Base-by-base conservation (phyloP, 2,888 invertebrate genomes). In the Andricus quercusramuli region DNA sequence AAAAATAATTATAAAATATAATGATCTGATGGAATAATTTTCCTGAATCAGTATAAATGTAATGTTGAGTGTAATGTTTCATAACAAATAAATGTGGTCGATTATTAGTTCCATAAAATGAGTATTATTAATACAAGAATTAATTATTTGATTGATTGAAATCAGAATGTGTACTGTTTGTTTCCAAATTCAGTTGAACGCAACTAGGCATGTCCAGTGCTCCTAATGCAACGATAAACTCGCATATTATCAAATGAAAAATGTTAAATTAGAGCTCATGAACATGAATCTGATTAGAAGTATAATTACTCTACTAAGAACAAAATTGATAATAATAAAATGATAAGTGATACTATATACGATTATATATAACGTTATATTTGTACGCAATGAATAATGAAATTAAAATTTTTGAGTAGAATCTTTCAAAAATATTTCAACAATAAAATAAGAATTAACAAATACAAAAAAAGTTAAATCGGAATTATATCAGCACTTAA, bases 191-290 rank as follows among this genome's bases (percentile, higher is more conserved):
- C 29, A 51, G 47, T 29, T 70, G 9, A 51, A 44, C 29, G 25
- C 29, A 70, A 70, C 68, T 29, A 70, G 51, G 70, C 70, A 20
- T 70, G 29, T 51, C 51, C 1, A 29, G 47, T 51, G 20, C 47
- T 70, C 29, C 20, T 47, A 51, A 51, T 29, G 47, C 70, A 70
- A 29, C 51, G 51, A 32, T 51, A 47, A 47, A 17, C 29, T 25
- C 20, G 25, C 11, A 51, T 51, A 70, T 9, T 51, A 70, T 70
- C 51, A 32, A 47, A 11, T 11, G 20, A 70, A 47, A 47, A 70
- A 29, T 9, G 2, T 47, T 47, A 4, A 70, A 70, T 47, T 25
- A 70, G 9, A 68, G n/a, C 47, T 44, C 47, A 47, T 25, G 44
- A 68, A 68, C 25, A 3, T 44, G 25, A 44, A 70, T 51, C n/a